A percentile compares a stretch with the other conserved stretches of the same genome.
phyloP scores from a whole-genome alignment of 2,888 invertebrate genomes.

The Plemyria rubiginata region DNA sequence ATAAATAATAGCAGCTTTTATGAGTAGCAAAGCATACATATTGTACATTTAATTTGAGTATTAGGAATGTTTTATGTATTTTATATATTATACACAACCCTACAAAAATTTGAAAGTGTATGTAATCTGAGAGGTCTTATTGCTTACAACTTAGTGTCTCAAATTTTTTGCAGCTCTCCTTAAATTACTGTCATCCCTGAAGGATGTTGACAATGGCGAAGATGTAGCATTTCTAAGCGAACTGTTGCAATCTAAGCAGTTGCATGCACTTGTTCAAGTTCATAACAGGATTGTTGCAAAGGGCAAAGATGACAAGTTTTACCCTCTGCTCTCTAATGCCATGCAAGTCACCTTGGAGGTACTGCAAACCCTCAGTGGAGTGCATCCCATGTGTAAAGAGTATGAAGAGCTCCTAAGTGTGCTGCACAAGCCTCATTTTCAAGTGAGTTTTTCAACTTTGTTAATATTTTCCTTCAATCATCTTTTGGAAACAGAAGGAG shows the following conservation, averaged over 20 bases:
- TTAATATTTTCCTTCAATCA: too few species aligned
- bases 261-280: slow-evolving; percentile 95
- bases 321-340: slow-evolving; percentile 93
- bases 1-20: too few species aligned
- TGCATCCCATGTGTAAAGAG: slow-evolving; percentile 88
- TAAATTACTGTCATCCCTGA: slow-evolving; percentile 91
- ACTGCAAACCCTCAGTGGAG: slow-evolving; percentile 88
- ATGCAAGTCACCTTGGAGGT: slow-evolving; percentile 93
- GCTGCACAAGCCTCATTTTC: slow-evolving; percentile 94
- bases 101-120: too few species aligned
- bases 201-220: slow-evolving; percentile 92
- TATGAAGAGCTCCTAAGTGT: slow-evolving; percentile 92
- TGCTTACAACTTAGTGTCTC: too few species aligned
- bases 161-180: slow-evolving; percentile 87
- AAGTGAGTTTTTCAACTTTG: slow-evolving; percentile 80
- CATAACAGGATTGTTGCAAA: slow-evolving; percentile 95
- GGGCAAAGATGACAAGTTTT: slow-evolving; percentile 93
- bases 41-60: too few species aligned
- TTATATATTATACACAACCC: too few species aligned
- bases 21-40: too few species aligned
- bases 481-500: too few species aligned
- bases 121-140: too few species aligned
- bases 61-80: too few species aligned
- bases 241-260: slow-evolving; percentile 93
- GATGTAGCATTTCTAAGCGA: slow-evolving; percentile 94